Evolutionary conservation across 2,888 invertebrate genomes (phyloP), one percentile per base, ranked within the genome.

Genomic region (Lasioglossum malachurum): DNA sequence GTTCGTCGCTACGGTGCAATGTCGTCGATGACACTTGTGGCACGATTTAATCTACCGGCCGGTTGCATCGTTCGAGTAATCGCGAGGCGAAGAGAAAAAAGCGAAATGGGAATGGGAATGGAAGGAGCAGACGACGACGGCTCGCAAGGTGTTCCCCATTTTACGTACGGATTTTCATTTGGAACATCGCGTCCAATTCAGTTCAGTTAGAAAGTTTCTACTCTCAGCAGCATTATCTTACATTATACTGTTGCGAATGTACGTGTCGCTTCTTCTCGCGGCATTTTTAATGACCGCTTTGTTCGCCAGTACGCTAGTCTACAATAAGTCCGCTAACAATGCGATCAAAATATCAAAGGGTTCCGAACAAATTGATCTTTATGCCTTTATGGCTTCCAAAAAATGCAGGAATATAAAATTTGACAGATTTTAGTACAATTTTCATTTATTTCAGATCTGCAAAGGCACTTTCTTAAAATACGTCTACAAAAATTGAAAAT

Each of bases 1-100:
- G 80, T 64, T 67, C 77, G 71, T 82, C 69, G 75, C 74, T 44
- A 83, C 78, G 46, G 77, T 57, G 80, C 82, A 82, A 81, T 78
- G 88, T 89, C 88, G 86, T 77, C 78, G 84, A 82, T 87, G 88
- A 89, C 90, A 91, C 90, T 91, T 91, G 91, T 91, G 87, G 91
- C 91, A 71, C 78, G 81, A 74, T 89, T 87, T 90, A 89, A 83
- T 85, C 82, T 74, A 35, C 41, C 81, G 46, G 46, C 4, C 53
- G 73, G 85, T 82, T 46, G 81, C 77, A 53, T 69, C 74, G 78
- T 74, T 67, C 60, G 19, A 87, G 75, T 82, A 87, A 82, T 84
- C 81, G 44, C 71, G 64, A 41, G 16, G 53, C 8, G n/a, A 49
- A 8, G 23, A 53, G 60, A 73, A 19, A 57, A 31, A 35, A 64